phyloP scores from a whole-genome alignment of 2,113 vertebrate species.

The Meleagris gallopavo region DNA sequence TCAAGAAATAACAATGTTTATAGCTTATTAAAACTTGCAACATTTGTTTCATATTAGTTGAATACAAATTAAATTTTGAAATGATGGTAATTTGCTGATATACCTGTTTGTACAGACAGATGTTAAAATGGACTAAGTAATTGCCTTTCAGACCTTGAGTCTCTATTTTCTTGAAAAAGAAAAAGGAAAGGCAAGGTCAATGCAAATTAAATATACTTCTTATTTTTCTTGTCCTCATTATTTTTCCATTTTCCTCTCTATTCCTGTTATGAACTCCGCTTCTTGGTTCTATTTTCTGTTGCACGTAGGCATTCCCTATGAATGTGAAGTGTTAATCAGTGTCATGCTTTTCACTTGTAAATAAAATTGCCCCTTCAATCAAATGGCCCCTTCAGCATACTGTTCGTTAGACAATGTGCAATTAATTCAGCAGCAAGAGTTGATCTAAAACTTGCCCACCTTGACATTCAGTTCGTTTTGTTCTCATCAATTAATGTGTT shows the following conservation, averaged over 20 bases:
- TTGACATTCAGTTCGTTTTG: not conserved
- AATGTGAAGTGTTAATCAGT: not conserved
- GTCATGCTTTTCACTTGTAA: not conserved
- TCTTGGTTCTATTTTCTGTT: not conserved
- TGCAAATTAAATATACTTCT: not conserved
- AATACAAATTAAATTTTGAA: not conserved
- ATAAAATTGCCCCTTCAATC: not conserved
- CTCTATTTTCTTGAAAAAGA: not conserved
- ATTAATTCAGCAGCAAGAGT: not conserved
- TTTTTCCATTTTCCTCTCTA: not conserved
- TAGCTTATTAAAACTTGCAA: not conserved
- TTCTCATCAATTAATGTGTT: not conserved
- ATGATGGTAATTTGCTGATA: not conserved
- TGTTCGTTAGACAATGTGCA: not conserved
- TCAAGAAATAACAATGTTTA: not conserved
- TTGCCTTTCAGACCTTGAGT: not conserved
- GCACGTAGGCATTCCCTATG: not conserved
- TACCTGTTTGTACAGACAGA: not conserved
- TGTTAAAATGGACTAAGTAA: constrained; percentile 13
- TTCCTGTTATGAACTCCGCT: not conserved
- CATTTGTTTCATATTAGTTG: not conserved
- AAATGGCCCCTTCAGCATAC: not conserved
- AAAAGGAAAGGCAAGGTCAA: not conserved
- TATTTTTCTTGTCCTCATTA: not conserved
- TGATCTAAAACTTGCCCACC: not conserved